A percentile compares a stretch with the other conserved stretches of the same genome.
Conservation (phyloP, 1,140 invertebrate species). For the Amphibalanus amphitrite region DNA sequence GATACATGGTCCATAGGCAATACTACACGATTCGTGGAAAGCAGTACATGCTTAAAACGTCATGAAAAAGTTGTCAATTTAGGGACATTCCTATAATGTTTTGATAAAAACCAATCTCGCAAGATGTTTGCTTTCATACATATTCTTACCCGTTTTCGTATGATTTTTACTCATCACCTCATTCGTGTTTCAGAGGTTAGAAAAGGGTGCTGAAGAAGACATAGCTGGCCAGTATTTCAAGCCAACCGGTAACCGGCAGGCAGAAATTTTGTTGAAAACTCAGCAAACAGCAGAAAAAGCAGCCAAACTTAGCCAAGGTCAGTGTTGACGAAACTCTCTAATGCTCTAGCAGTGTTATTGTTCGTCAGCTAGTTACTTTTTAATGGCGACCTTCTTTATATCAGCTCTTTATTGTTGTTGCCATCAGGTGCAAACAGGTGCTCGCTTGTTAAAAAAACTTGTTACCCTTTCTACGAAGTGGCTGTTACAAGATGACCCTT, state of each 20-base stretch:
- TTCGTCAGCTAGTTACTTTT: too few relatives aligned
- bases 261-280: slow-evolving; percentile 1
- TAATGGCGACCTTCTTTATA: too few relatives aligned
- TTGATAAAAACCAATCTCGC: not conserved
- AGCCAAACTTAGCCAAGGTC: not conserved
- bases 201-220: not conserved
- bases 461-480: too few relatives aligned
- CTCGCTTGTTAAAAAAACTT: too few relatives aligned
- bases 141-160: not conserved
- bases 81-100: not conserved
- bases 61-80: not conserved
- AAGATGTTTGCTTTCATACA: not conserved
- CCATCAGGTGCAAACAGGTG: too few relatives aligned
- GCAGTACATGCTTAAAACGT: not conserved
- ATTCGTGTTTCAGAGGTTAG: slow-evolving; percentile 6
- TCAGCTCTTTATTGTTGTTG: too few relatives aligned
- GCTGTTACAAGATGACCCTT: too few relatives aligned
- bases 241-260: not conserved
- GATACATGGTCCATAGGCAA: not conserved
- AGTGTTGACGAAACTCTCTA: not conserved
- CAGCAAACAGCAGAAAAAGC: not conserved
- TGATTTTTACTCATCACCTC: too few relatives aligned
- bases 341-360: too few relatives aligned
- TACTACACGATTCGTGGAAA: not conserved
- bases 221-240: not conserved